Evolutionary conservation across 2,113 vertebrate genomes (phyloP).

Genomic region (Corythoichthys haematopterus): DNA sequence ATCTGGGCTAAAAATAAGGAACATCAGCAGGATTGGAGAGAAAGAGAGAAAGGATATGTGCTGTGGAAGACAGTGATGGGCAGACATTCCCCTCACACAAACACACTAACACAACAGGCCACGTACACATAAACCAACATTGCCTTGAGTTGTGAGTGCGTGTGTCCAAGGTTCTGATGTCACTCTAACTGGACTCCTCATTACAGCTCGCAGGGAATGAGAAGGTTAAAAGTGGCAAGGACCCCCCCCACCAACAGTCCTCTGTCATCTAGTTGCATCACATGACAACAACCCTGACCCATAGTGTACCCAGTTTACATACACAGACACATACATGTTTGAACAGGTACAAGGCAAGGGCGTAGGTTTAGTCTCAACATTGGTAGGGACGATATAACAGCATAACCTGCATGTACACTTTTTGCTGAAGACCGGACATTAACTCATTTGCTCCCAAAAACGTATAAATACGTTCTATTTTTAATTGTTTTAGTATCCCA

Average conservation of each 20-base stretch:
- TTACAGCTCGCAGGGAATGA: constrained; percentile 5
- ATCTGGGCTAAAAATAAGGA: constrained; percentile 73
- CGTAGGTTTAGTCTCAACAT: no score
- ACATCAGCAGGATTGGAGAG: constrained; percentile 36
- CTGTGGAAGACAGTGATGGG: constrained; percentile 7
- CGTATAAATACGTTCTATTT: no score
- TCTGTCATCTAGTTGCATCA: constrained; percentile 35
- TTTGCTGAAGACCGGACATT: no score
- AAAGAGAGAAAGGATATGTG: constrained; percentile 48
- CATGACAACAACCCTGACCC: constrained; percentile 39
- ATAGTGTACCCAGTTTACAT: not conserved
- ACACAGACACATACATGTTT: not conserved
- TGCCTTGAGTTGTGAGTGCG: constrained; percentile 27
- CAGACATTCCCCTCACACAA: not conserved
- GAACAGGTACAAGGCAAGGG: no score
- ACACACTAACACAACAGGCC: constrained; percentile 6
- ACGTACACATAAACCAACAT: constrained; percentile 41
- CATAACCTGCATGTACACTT: no score
- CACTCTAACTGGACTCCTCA: constrained; percentile 1
- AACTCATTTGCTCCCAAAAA: no score
- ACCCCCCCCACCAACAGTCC: not conserved
- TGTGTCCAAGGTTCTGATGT: constrained; percentile 23
- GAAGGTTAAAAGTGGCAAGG: constrained; percentile 34
- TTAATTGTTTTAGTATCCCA: no score
- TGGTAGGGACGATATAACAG: no score